phyloP scores from a whole-genome alignment of 2,888 invertebrate species.

The Macaria notata region DNA sequence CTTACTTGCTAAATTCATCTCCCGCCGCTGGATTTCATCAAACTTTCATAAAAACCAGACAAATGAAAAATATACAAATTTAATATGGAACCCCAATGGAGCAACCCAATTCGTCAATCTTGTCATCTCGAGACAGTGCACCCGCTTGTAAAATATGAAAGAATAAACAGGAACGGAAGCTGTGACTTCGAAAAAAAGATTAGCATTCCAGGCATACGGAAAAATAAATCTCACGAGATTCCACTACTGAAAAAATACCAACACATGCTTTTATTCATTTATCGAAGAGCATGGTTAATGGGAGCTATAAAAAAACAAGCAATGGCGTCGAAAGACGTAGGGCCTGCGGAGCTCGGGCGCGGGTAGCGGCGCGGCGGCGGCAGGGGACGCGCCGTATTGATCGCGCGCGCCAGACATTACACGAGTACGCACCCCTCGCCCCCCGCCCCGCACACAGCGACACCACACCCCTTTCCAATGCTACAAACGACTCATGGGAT shows the following conservation, averaged over 20 bases:
- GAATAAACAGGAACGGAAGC: conserved; percentile 19
- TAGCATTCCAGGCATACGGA: conserved; percentile 31
- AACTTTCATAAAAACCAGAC: conserved; percentile 21
- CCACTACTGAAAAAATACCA: conserved; percentile 44
- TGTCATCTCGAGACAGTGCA: too few relatives aligned
- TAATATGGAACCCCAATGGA: conserved; percentile 3
- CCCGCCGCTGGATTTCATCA: conserved; percentile 12
- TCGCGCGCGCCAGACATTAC: conserved; percentile 69
- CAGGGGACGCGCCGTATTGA: conserved; percentile 69
- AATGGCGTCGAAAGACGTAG: conserved; percentile 79
- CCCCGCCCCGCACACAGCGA: conserved; percentile 56
- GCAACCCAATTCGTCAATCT: background rate
- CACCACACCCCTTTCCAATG: conserved; percentile 79
- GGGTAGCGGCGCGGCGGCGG: conserved; percentile 40
- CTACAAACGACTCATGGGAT: conserved; percentile 75
- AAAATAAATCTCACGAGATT: conserved; percentile 36
- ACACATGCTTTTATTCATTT: conserved; percentile 77
- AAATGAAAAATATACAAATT: conserved; percentile 18
- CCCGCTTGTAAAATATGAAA: background rate
- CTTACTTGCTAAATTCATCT: conserved; percentile 31
- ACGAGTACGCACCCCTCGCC: conserved; percentile 48
- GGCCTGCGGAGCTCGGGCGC: conserved; percentile 77
- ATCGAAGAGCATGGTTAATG: conserved; percentile 75
- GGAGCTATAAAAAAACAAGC: conserved; percentile 77
- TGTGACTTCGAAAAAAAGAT: conserved; percentile 24